Base-by-base conservation (phyloP, 2,797 vertebrate genomes). In the Gambelia wislizenii region DNA sequence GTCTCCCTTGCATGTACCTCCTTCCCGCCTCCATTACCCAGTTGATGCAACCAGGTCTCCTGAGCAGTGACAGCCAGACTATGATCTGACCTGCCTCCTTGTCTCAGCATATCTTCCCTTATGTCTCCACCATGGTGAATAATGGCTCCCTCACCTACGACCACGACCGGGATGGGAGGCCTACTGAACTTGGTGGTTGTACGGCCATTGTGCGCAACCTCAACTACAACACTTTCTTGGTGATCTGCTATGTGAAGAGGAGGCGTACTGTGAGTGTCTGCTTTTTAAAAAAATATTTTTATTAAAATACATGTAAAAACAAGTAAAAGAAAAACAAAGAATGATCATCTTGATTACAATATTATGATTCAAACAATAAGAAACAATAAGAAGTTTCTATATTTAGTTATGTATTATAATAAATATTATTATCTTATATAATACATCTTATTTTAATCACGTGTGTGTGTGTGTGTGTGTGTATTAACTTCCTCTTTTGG, bases 141-240 rank as follows among this genome's bases (percentile, higher is more conserved):
- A 99, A 99, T 0, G 99, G 99, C 76, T 98, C 95, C 5, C 96
- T 99, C 86, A 94, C 97, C 92, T 99, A 99, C 0, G 98, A 99
- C 95, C 99, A 99, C 0, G 98, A 98, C 87, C 97, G 98, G 0
- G 99, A 99, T 0, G 99, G 99, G 2, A 96, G 98, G 0, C 98
- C 98, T 25, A 98, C 98, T 0, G 98, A 99, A 94, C 96, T 99
- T 52, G 98, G 99, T 0, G 98, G 99, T 89, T 99, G 99, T 95
- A 99, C 98, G 0, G 98, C 98, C 91, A 98, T 99, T 95, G 97
- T 99, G 93, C 97, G 99, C 76, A 99, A 99, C 96, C 98, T 98
- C 76, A 97, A 98, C 30, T 98, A 99, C 0, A 99, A 99, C 97
- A 98, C 98, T 86, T 99, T 99, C 97, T 96, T 99, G 72, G 98